Evolutionary conservation across 2,113 vertebrate species (phyloP).

Genomic region (Xenus cinereus): DNA sequence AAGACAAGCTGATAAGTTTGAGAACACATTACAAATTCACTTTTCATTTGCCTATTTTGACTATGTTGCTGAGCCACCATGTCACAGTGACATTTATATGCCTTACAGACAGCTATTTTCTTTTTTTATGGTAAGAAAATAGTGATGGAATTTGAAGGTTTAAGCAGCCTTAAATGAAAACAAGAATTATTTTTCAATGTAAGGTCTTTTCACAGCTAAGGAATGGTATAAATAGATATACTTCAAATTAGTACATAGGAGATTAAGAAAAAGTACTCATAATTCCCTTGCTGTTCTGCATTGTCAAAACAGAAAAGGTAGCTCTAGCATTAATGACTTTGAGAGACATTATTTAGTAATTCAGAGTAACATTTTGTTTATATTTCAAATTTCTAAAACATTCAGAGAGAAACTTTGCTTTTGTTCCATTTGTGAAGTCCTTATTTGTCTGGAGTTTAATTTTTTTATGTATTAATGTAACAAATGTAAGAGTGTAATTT

Average conservation of each 20-base stretch:
- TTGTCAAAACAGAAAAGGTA: background rate
- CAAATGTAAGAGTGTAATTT: background rate
- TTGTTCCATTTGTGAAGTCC: background rate
- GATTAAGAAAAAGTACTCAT: background rate
- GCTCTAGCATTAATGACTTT: background rate
- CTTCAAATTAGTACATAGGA: background rate
- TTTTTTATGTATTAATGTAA: background rate
- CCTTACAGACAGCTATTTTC: background rate
- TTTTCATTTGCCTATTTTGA: background rate
- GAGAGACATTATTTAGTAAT: background rate
- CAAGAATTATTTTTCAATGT: background rate
- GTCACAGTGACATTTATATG: background rate
- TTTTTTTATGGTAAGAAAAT: background rate
- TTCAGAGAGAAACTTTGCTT: background rate
- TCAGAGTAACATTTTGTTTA: background rate
- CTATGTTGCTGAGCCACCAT: background rate
- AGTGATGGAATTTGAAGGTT: background rate
- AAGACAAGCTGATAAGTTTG: background rate
- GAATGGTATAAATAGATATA: background rate
- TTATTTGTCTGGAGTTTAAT: background rate
- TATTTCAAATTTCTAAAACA: background rate
- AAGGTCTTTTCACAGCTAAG: background rate
- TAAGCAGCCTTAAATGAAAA: background rate
- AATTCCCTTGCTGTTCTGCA: background rate
- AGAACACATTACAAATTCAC: background rate